Conservation (phyloP, 2,888 invertebrate genomes). For the Falcaria lacertinaria region DNA sequence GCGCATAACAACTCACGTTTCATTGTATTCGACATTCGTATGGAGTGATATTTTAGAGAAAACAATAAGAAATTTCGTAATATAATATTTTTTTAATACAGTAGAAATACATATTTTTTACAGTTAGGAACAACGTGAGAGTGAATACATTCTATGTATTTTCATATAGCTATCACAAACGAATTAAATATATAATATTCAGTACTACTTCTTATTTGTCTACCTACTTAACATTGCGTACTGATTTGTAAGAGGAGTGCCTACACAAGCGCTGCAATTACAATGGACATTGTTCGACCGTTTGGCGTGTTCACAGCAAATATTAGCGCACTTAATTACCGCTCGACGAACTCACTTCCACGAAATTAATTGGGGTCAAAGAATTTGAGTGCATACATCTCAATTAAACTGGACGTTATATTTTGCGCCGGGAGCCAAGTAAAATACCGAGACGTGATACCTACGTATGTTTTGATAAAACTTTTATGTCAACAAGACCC, state of each 20-base stretch:
- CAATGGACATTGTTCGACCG: constrained; percentile 37
- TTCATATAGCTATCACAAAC: not conserved
- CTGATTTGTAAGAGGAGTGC: not conserved
- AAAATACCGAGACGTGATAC: constrained; percentile 27
- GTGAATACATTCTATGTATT: too few species aligned
- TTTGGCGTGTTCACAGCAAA: constrained; percentile 53
- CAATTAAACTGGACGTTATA: constrained; percentile 60
- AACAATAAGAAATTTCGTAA: too few species aligned
- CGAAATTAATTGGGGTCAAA: constrained; percentile 76
- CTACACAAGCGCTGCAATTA: constrained; percentile 21
- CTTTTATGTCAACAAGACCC: constrained; percentile 10
- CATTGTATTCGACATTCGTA: too few species aligned
- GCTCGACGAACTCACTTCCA: constrained; percentile 65
- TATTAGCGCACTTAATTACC: constrained; percentile 70
- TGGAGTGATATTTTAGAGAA: too few species aligned
- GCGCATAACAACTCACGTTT: too few species aligned
- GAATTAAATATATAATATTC: not conserved
- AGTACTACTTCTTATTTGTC: not conserved
- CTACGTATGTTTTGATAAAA: not conserved
- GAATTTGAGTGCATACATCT: constrained; percentile 73
- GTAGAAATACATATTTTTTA: too few species aligned
- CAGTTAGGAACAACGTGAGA: too few species aligned
- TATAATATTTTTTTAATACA: too few species aligned
- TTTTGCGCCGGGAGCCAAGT: constrained; percentile 35
- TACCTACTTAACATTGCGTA: not conserved